These are phyloP conservation scores for Acleris holmiana DNA, from an alignment of 2,888 invertebrate genomes.

Conservation along the genomic window DNA sequence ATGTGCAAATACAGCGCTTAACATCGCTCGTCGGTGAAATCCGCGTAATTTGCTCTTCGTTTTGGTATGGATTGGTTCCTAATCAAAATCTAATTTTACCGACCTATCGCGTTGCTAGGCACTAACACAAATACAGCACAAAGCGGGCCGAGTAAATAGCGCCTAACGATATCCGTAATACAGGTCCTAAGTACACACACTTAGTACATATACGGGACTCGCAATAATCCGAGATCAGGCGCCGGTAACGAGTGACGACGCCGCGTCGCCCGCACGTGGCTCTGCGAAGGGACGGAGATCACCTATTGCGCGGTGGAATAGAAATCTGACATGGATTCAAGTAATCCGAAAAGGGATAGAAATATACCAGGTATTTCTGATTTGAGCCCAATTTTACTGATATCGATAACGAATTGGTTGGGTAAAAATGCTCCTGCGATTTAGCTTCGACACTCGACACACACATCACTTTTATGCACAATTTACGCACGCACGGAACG, in stretches of 20 bases:
- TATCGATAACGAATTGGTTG: no score
- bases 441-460: no score
- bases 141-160: constrained; percentile 12
- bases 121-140: constrained; percentile 11
- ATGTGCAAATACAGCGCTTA: no score
- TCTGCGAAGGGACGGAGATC: constrained; percentile 54
- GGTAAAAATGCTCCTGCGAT: no score
- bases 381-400: no score
- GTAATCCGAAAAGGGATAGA: constrained; percentile 22
- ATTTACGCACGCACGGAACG: no score
- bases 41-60: no score
- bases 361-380: background rate
- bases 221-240: constrained; percentile 61
- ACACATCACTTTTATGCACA: no score
- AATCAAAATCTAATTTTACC: constrained; percentile 23
- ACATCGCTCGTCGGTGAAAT: no score
- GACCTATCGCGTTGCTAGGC: constrained; percentile 6
- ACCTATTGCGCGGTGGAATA: constrained; percentile 41
- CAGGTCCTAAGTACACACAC: constrained; percentile 12
- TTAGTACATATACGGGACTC: constrained; percentile 38
- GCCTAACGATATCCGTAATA: constrained; percentile 6
- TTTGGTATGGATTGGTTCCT: background rate
- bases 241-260: constrained; percentile 60
- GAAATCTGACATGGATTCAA: constrained; percentile 13
- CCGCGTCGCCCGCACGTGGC: constrained; percentile 52